These are phyloP conservation scores for Dromococcyx pavoninus DNA, from an alignment of 2,797 vertebrate genomes.

Conservation along the genomic window DNA sequence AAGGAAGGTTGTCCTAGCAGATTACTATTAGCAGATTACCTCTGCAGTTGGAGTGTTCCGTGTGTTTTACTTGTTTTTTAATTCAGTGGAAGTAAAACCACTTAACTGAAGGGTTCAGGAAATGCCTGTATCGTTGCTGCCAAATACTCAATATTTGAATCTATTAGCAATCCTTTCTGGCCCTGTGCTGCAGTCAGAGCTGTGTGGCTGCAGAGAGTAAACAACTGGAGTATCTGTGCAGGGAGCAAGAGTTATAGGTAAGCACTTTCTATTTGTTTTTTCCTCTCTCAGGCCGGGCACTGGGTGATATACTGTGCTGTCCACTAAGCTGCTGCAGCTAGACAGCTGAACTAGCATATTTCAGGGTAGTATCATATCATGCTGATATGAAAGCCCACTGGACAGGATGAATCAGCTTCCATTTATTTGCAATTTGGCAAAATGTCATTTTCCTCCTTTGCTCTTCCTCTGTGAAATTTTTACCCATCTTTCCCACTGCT, in stretches of 20 bases:
- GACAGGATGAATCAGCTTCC: constrained; percentile 45
- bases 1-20: not conserved
- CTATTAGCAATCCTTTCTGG: not conserved
- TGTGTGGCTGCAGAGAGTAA: not conserved
- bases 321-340: not conserved
- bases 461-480: not conserved
- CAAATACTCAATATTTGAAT: not conserved
- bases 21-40: not conserved
- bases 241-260: not conserved
- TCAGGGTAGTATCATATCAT: not conserved
- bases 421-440: constrained; percentile 45
- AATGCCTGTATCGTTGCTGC: not conserved
- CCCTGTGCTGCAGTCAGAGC: not conserved
- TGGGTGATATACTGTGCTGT: not conserved
- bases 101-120: not conserved
- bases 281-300: not conserved
- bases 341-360: constrained; percentile 52
- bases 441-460: constrained; percentile 6
- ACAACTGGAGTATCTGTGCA: not conserved
- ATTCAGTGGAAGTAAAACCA: not conserved
- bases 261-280: not conserved
- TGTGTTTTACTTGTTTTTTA: not conserved
- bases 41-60: not conserved
- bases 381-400: constrained; percentile 12
- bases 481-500: not conserved